phyloP scores from a whole-genome alignment of 2,888 invertebrate genomes.

The Heteropelma amictum region DNA sequence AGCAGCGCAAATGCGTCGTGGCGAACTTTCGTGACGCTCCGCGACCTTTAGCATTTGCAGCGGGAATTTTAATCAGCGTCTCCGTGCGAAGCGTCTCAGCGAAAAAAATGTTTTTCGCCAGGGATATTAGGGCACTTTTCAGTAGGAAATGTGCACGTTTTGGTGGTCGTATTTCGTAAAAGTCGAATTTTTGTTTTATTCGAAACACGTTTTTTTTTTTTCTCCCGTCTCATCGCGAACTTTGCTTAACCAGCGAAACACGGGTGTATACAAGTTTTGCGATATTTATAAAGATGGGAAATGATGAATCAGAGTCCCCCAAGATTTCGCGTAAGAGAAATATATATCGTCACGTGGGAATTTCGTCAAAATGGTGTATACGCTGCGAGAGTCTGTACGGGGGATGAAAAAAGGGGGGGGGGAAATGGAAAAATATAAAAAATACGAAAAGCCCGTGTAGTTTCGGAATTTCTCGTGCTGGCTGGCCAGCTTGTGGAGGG shows the following conservation, averaged over 20 bases:
- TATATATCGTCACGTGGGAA: slow-evolving; percentile 61
- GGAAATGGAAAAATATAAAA: slow-evolving; percentile 45
- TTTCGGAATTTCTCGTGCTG: slow-evolving; percentile 57
- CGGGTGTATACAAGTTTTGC: neutral
- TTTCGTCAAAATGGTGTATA: slow-evolving; percentile 56
- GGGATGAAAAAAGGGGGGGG: slow-evolving; percentile 20
- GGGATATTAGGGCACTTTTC: too few relatives aligned
- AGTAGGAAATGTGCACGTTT: too few relatives aligned
- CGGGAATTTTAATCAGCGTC: neutral
- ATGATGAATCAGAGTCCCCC: slow-evolving; percentile 59
- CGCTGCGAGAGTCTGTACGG: slow-evolving; percentile 48
- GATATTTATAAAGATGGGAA: slow-evolving; percentile 14
- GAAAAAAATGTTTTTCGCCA: too few relatives aligned
- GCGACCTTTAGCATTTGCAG: neutral
- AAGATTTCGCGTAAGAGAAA: slow-evolving; percentile 61
- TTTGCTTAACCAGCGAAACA: neutral
- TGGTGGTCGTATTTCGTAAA: too few relatives aligned
- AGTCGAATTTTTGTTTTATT: too few relatives aligned
- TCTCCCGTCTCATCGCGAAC: slow-evolving; percentile 49
- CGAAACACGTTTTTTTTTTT: too few relatives aligned
- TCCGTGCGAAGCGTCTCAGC: too few relatives aligned
- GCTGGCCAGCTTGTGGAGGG: slow-evolving; percentile 49
- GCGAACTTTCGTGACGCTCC: slow-evolving; percentile 4
- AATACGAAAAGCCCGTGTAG: slow-evolving; percentile 56
- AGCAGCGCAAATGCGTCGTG: neutral